Evolutionary conservation across 1,140 invertebrate species (phyloP).

Genomic region (Eueides isabella): DNA sequence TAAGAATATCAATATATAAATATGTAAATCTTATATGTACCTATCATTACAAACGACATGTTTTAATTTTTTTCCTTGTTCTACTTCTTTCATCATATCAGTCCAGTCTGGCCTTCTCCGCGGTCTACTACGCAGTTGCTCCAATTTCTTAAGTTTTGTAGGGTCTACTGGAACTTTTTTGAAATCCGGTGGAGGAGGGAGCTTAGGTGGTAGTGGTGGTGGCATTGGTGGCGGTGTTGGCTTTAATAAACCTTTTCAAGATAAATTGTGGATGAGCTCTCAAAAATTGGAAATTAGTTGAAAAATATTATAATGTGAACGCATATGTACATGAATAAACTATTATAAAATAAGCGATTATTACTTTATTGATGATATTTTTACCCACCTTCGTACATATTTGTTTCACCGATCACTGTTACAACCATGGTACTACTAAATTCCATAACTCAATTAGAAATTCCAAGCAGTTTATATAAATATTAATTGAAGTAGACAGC

Average conservation of each 20-base stretch:
- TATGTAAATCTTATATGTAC: conserved; percentile 51
- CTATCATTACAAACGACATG: conserved; percentile 93
- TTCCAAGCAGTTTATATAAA: neutral
- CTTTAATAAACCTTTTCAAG: conserved; percentile 70
- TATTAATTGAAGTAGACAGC: too few species aligned
- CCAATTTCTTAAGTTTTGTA: conserved; percentile 84
- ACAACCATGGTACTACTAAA: neutral
- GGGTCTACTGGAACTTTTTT: conserved; percentile 79
- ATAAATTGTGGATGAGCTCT: neutral
- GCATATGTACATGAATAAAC: too few species aligned
- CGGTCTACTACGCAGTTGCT: conserved; percentile 87
- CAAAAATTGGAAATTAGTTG: too few species aligned
- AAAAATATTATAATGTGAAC: too few species aligned
- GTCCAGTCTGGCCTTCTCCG: conserved; percentile 93
- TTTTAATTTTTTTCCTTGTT: conserved; percentile 88
- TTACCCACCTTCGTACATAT: conserved; percentile 33
- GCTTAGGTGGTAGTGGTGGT: conserved; percentile 87
- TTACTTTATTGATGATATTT: too few species aligned
- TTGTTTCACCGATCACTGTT: conserved; percentile 8
- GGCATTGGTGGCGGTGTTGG: conserved; percentile 80
- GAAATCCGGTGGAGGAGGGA: conserved; percentile 86
- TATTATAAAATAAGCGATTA: too few species aligned
- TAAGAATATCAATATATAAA: neutral
- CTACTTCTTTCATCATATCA: conserved; percentile 94
- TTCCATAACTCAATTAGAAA: neutral